Conservation (phyloP, 1,140 invertebrate species). For the Prorops nasuta region DNA sequence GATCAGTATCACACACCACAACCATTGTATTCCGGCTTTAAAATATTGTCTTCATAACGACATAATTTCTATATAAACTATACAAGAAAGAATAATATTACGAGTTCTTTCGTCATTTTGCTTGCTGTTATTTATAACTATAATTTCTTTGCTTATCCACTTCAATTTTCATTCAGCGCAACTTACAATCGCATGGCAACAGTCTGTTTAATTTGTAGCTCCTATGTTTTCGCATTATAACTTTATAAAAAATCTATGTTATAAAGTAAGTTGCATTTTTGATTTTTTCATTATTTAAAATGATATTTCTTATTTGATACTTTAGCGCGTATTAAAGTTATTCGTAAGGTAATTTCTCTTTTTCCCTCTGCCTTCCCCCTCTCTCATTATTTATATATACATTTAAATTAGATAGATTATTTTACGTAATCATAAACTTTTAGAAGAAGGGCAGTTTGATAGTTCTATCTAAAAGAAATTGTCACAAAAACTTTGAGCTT, state of each 20-base stretch:
- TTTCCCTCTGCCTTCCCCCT: too few species aligned
- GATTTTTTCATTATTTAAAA: too few species aligned
- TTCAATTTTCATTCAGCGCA: not conserved
- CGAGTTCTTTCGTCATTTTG: not conserved
- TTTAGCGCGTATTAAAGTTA: too few species aligned
- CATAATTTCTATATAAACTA: slow-evolving; percentile 26
- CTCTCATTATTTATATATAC: too few species aligned
- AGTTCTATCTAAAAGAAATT: too few species aligned
- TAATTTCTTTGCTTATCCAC: too few species aligned
- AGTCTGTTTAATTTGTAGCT: slow-evolving; percentile 7
- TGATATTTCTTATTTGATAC: slow-evolving; percentile 23
- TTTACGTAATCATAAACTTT: too few species aligned
- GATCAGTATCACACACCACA: too few species aligned
- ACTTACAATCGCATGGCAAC: not conserved
- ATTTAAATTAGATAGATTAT: too few species aligned
- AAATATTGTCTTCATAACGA: slow-evolving; percentile 26
- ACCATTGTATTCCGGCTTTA: slow-evolving; percentile 8
- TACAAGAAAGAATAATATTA: slow-evolving; percentile 23
- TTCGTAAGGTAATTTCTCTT: too few species aligned
- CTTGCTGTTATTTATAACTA: not conserved
- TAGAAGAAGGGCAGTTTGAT: too few species aligned
- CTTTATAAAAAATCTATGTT: slow-evolving; percentile 33
- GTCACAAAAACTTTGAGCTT: too few species aligned
- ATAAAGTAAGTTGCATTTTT: slow-evolving; percentile 24
- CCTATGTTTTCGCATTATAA: slow-evolving; percentile 11